Conservation (phyloP, 2,113 vertebrate species). For the Peromyscus leucopus region DNA sequence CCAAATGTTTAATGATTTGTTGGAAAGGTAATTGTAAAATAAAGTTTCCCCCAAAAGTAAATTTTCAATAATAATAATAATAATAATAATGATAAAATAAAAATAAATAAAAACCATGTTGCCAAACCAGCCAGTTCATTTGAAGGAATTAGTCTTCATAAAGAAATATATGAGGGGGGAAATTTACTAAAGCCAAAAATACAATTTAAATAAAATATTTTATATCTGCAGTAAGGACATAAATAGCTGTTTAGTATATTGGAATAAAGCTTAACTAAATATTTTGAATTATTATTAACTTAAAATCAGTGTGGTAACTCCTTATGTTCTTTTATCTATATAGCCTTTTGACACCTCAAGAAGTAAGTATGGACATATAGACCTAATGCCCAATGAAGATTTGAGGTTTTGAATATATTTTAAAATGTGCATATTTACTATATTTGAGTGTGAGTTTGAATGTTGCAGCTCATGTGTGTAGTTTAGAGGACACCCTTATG, state of each 20-base stretch:
- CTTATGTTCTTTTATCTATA: neutral
- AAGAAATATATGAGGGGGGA: neutral
- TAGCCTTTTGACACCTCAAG: no score
- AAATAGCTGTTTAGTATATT: neutral
- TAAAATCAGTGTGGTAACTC: neutral
- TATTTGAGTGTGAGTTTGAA: no score
- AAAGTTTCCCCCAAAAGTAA: conserved; percentile 76
- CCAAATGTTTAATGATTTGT: conserved; percentile 74
- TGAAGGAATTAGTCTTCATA: neutral
- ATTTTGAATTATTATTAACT: neutral
- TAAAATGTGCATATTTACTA: neutral
- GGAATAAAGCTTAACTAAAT: neutral
- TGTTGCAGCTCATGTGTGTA: neutral
- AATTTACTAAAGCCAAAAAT: neutral
- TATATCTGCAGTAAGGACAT: neutral
- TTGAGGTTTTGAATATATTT: neutral
- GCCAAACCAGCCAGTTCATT: neutral
- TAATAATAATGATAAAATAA: no score
- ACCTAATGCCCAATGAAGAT: neutral
- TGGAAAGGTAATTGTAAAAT: conserved; percentile 79
- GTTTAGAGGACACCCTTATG: neutral
- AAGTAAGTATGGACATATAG: neutral
- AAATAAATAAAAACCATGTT: neutral
- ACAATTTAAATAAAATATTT: neutral
- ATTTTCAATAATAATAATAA: neutral